Percentiles rank a stretch among this genome's conserved stretches.
Conservation (phyloP, 2,888 invertebrate species). For the Drosophila eohydei region DNA sequence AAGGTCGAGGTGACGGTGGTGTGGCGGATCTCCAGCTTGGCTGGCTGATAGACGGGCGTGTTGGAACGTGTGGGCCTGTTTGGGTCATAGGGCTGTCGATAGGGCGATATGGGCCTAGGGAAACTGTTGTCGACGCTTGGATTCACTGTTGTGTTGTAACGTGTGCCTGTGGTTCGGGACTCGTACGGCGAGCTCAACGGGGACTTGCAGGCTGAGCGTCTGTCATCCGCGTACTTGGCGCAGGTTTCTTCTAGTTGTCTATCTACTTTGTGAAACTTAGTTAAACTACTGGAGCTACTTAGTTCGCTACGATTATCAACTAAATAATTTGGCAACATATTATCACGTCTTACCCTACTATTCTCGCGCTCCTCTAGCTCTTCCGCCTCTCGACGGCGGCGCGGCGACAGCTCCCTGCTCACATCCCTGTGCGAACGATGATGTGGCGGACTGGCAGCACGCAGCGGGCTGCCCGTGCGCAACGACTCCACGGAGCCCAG, state of each 20-base stretch:
- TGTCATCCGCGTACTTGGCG: slow-evolving; percentile 76
- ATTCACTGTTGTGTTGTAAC: slow-evolving; percentile 46
- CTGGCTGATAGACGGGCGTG: slow-evolving; percentile 81
- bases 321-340: slow-evolving; percentile 84
- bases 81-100: slow-evolving; percentile 75
- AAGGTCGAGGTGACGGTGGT: slow-evolving; percentile 85
- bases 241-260: slow-evolving; percentile 84
- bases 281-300: slow-evolving; percentile 83
- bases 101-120: slow-evolving; percentile 73
- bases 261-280: slow-evolving; percentile 85
- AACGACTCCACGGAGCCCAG: slow-evolving; percentile 80
- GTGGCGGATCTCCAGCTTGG: slow-evolving; percentile 84
- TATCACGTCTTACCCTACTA: slow-evolving; percentile 84
- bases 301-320: slow-evolving; percentile 81
- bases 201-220: slow-evolving; percentile 79
- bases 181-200: slow-evolving; percentile 79
- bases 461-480: slow-evolving; percentile 73
- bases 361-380: slow-evolving; percentile 84
- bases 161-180: slow-evolving; percentile 63
- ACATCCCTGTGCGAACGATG: slow-evolving; percentile 81
- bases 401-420: slow-evolving; percentile 83
- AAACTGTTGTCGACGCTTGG: slow-evolving; percentile 55
- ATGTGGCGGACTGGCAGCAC: slow-evolving; percentile 75
- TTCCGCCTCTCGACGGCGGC: slow-evolving; percentile 79
- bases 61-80: slow-evolving; percentile 59